Evolutionary conservation across 2,888 invertebrate genomes (phyloP).

Genomic region (Maniola hyperantus): DNA sequence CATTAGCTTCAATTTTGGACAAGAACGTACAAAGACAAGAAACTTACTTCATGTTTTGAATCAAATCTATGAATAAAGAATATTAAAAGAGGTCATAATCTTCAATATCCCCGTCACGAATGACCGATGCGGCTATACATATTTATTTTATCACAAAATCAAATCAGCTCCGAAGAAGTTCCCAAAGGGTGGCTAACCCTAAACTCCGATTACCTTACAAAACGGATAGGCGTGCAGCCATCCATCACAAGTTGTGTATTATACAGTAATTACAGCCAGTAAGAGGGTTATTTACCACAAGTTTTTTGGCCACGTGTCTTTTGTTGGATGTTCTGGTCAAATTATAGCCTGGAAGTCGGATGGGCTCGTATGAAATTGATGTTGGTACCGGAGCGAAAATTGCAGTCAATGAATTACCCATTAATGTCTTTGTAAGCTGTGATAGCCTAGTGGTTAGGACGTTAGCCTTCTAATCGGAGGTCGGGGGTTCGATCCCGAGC

Average conservation of each 20-base stretch:
- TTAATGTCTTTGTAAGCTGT: neutral
- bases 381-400: constrained; percentile 23
- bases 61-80: no score
- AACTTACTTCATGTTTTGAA: no score
- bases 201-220: constrained; percentile 44
- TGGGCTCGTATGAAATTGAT: constrained; percentile 21
- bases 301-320: constrained; percentile 56
- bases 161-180: constrained; percentile 37
- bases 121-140: constrained; percentile 12
- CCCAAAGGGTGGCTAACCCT: constrained; percentile 44
- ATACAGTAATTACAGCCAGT: constrained; percentile 48
- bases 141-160: constrained; percentile 25
- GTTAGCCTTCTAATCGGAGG: no score
- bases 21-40: no score
- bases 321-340: constrained; percentile 59
- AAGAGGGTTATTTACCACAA: constrained; percentile 37
- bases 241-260: constrained; percentile 50
- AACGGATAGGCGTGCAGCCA: constrained; percentile 48
- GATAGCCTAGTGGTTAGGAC: neutral
- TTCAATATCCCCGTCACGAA: neutral
- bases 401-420: constrained; percentile 20
- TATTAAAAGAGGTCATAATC: neutral
- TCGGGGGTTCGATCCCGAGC: no score
- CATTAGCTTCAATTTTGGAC: no score
- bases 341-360: constrained; percentile 50